These are phyloP conservation scores for Drosophila hawaiiensis DNA, from an alignment of 2,888 invertebrate genomes.

Conservation along the genomic window DNA sequence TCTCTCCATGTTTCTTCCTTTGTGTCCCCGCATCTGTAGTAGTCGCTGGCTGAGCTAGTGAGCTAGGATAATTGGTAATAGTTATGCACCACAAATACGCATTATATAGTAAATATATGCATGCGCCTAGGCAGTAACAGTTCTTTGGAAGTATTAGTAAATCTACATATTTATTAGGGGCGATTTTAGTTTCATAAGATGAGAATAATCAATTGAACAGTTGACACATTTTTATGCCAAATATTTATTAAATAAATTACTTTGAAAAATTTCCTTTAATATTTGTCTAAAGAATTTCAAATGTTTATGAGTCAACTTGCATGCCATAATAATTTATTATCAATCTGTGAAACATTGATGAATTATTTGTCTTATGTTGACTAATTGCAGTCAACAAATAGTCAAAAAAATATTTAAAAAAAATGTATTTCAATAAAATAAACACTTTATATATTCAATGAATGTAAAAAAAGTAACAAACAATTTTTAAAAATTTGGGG, in stretches of 20 bases:
- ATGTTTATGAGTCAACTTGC: too few relatives aligned
- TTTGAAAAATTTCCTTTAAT: neutral
- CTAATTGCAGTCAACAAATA: too few relatives aligned
- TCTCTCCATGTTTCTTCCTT: constrained; percentile 1
- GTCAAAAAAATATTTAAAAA: too few relatives aligned
- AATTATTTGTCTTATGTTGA: too few relatives aligned
- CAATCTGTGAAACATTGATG: too few relatives aligned
- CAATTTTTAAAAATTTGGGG: accelerated
- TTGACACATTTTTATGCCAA: neutral
- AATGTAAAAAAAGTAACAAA: too few relatives aligned
- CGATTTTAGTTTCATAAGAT: neutral
- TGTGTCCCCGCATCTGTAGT: neutral
- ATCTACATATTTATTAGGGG: neutral
- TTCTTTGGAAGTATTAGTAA: neutral
- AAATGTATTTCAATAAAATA: neutral
- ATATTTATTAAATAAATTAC: neutral
- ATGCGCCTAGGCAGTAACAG: neutral
- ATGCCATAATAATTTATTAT: too few relatives aligned
- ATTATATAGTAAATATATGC: neutral
- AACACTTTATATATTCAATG: neutral
- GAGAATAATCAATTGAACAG: neutral
- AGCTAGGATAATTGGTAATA: neutral
- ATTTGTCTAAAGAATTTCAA: too few relatives aligned
- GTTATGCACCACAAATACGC: neutral
- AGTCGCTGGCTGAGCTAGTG: constrained; percentile 13